These are phyloP conservation scores for Lapara coniferarum DNA, from an alignment of 2,888 invertebrate species.

Conservation along the genomic window DNA sequence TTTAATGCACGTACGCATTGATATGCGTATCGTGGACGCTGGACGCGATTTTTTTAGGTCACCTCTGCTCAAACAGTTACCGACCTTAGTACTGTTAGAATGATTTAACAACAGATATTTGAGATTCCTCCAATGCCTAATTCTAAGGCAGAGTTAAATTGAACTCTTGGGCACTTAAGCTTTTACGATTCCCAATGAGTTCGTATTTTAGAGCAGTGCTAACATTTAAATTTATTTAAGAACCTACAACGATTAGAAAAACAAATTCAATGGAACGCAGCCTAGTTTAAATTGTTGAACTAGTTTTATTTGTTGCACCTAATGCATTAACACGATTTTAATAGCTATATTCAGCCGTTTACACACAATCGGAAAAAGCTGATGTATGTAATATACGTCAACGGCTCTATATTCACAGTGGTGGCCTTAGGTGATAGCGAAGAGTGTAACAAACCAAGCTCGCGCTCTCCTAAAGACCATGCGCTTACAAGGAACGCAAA, in stretches of 20 bases:
- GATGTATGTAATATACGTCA: no score
- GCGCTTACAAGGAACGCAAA: no score
- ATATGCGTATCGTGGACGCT: conserved; percentile 15
- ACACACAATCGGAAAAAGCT: no score
- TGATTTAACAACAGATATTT: conserved; percentile 33
- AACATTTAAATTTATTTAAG: background rate
- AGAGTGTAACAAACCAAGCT: no score
- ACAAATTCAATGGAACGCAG: background rate
- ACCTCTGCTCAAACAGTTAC: conserved; percentile 34
- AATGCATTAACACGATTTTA: no score
- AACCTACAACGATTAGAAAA: background rate
- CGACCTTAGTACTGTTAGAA: conserved; percentile 35
- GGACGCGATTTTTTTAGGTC: conserved; percentile 37
- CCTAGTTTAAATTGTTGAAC: background rate
- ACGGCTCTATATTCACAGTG: no score
- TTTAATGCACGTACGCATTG: conserved; percentile 23
- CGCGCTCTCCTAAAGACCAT: no score
- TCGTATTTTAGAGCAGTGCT: background rate
- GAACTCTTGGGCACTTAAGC: background rate
- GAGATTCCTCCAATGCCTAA: conserved; percentile 27
- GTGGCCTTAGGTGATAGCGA: no score
- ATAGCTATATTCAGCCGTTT: no score
- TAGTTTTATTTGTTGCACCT: background rate
- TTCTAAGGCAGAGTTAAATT: background rate
- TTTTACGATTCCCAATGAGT: background rate